Conservation (phyloP, 1,140 invertebrate genomes). For the Temnothorax curvispinosus region DNA sequence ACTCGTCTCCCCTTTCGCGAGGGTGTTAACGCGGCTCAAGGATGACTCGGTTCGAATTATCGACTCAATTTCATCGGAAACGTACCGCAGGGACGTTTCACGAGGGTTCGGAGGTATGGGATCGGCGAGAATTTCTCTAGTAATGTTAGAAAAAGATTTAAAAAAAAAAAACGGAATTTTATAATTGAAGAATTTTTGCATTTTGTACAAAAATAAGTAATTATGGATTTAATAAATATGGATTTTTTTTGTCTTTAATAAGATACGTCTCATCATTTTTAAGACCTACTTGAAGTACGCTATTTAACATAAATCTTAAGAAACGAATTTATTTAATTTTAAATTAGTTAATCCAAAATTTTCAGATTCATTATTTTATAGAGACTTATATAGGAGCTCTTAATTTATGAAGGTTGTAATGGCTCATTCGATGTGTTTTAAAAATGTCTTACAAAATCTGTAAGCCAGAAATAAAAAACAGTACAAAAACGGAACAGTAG, state of each 20-base stretch:
- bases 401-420: not conserved
- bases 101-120: conserved; percentile 9
- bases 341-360: not conserved
- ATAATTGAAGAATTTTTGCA: not conserved
- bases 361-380: not conserved
- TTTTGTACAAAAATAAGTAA: not conserved
- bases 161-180: not conserved
- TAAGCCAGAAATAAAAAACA: not conserved
- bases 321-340: not conserved
- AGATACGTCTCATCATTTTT: not conserved
- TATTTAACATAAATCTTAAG: not conserved
- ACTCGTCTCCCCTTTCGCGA: conserved; percentile 26
- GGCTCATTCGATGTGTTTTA: no score
- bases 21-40: conserved; percentile 38
- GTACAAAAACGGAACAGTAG: not conserved
- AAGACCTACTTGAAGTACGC: not conserved
- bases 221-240: not conserved
- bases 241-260: not conserved
- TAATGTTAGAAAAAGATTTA: not conserved
- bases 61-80: conserved; percentile 55
- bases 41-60: conserved; percentile 46
- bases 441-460: not conserved
- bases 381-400: not conserved
- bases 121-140: not conserved
- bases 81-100: conserved; percentile 41